Evolutionary conservation across 2,888 invertebrate species (phyloP), one percentile per base, ranked within the genome.

Genomic region (Tenthredo mesomela): DNA sequence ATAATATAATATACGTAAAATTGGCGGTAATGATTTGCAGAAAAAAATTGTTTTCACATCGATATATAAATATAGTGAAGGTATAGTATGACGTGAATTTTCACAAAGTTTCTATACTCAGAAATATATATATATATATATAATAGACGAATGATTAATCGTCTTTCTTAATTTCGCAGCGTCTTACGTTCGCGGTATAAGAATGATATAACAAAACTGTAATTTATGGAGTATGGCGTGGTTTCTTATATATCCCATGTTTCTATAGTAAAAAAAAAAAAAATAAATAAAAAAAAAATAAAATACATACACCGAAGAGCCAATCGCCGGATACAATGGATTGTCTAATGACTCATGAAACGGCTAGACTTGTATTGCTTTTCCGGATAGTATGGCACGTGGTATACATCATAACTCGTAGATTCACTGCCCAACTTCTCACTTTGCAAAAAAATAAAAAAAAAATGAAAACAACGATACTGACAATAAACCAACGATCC

Each of bases 301-400:
- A 47, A 47, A 47, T 47, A 15, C 43, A 40, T 50, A 40, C 37
- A 80, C 21, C 78, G 21, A 58, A 33, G 58, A 80, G 15, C 78
- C 58, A 80, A 80, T 80, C 78, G 18, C 58, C 58, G 58, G n/a
- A 15, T n/a, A 80, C 37, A 80, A 80, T 80, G 61, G 80, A 21
- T 21, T 80, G 58, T 21, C 80, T 80, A 80, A 80, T 80, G 80
- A 80, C 80, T 80, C 80, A 40, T 80, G 80, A 80, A 80, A 29
- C 18, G 21, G 61, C 58, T 40, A 58, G n/a, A 40, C 21, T 61
- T 12, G 40, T 25, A 12, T 54, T n/a, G 61, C 40, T 29, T 77
- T 9, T 25, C 21, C 61, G 61, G 61, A 25, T 61, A 21, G 61
- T 25, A 12, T 21, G 25, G 10, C 10, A 25, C 25, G 25, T 1